A percentile compares a stretch with the other conserved stretches of the same genome.
phyloP scores from a whole-genome alignment of 2,888 invertebrate species.

The Tigriopus californicus region DNA sequence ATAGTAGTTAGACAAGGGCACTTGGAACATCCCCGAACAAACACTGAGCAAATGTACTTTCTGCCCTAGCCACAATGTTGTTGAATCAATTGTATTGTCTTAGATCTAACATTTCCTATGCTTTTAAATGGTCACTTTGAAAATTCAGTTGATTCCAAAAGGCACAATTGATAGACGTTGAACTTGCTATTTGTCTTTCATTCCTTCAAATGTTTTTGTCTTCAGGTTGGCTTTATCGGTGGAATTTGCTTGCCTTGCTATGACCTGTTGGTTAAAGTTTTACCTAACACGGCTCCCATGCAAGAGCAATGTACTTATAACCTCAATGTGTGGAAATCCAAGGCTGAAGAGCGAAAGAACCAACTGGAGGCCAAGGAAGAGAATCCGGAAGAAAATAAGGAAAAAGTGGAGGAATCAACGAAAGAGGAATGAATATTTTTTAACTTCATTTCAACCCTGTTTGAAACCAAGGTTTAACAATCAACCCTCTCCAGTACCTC shows the following conservation, averaged over 20 bases:
- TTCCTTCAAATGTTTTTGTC: conserved; percentile 8
- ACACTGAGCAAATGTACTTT: neutral
- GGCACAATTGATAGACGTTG: neutral
- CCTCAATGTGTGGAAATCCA: conserved; percentile 39
- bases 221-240: conserved; percentile 53
- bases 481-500: no score
- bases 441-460: no score
- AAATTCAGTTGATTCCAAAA: neutral
- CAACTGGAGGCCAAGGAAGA: no score
- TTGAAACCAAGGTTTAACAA: no score
- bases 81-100: no score
- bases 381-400: no score
- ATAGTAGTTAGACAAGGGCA: neutral
- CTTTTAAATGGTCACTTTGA: no score
- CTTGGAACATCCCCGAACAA: neutral
- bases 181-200: neutral
- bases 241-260: conserved; percentile 68
- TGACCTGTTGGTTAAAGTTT: conserved; percentile 40
- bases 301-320: conserved; percentile 45
- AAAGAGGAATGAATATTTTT: no score
- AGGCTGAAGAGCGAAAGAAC: conserved; percentile 28
- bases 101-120: no score
- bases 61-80: no score
- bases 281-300: conserved; percentile 51
- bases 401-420: no score